Evolutionary conservation across 2,113 vertebrate species (phyloP).

Genomic region (Cisticola juncidis): DNA sequence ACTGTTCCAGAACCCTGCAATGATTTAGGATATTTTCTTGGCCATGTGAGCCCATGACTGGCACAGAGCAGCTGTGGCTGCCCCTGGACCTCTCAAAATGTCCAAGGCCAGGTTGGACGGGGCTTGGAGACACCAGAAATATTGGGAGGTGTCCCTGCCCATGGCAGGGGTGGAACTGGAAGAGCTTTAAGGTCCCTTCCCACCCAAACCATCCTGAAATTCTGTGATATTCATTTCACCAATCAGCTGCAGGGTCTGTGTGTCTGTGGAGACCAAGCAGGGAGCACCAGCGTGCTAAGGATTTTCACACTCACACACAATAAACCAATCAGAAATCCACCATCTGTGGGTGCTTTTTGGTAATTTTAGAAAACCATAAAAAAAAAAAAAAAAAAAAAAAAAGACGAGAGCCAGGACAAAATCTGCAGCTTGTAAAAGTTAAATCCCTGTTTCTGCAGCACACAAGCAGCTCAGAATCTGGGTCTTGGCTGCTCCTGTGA

Average conservation of each 20-base stretch:
- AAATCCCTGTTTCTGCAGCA: neutral
- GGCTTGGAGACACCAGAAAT: neutral
- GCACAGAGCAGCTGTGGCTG: neutral
- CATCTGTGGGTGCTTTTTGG: neutral
- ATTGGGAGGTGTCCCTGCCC: neutral
- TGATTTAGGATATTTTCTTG: neutral
- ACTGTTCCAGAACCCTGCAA: neutral
- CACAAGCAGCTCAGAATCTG: neutral
- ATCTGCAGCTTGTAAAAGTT: neutral
- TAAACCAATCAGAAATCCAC: neutral
- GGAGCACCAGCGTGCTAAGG: neutral
- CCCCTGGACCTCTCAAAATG: neutral
- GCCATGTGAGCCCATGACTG: neutral
- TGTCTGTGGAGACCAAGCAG: neutral
- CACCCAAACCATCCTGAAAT: neutral
- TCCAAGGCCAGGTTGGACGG: neutral
- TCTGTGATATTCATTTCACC: neutral
- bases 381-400: neutral
- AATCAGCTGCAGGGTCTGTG: neutral
- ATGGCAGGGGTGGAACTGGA: neutral
- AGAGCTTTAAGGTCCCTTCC: fast-evolving
- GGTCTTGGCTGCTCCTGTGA: neutral
- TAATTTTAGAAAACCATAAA: neutral
- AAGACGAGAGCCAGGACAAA: neutral
- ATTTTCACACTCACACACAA: neutral